Evolutionary conservation across 2,113 vertebrate genomes (phyloP), one percentile per base, ranked within the genome.

Genomic region (Burhinus bistriatus): DNA sequence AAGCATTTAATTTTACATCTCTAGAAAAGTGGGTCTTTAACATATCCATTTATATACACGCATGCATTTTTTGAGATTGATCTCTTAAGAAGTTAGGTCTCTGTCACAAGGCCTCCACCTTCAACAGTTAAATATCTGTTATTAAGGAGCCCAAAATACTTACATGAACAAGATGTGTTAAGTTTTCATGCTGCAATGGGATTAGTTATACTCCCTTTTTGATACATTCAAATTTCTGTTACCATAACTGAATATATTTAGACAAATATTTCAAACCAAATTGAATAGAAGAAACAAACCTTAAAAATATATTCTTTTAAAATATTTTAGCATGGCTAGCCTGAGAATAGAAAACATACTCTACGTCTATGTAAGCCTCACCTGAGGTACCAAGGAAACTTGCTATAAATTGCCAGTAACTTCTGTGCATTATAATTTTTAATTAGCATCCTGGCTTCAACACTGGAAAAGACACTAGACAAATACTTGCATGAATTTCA

Each of bases 131-230:
- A 77, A 2, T 36, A 76, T 15, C 20, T 64, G 22, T 29, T 88
- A 9, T 32, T 45, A 73, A 80, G 68, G 17, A 87, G 15, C 7
- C 7, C 51, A 70, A 73, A 66, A 81, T 45, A 77, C 22, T 21
- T 61, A 30, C 0, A 1, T 12, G 11, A 93, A 71, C 3, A 5
- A 70, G 25, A 12, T 21, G 49, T 1, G 3, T 9, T 22, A 38
- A 11, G 9, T 65, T 80, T 76, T 51, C 49, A 36, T 45, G 45
- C 32, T 49, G 61, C 44, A 42, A 6, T 15, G 12, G 15, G 3
- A 80, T 44, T 44, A 69, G 5, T 27, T 69, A 76, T 26, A 77
- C 4, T 49, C 13, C 9, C 23, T 70, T 64, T 82, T 59, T 51
- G 15, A 89, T 9, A 51, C 3, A 47, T 15, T 68, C 32, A 19